A percentile compares a stretch with the other conserved stretches of the same genome.
Evolutionary conservation across 2,113 vertebrate species (phyloP).

Genomic region (Ptychochromis oligacanthus): DNA sequence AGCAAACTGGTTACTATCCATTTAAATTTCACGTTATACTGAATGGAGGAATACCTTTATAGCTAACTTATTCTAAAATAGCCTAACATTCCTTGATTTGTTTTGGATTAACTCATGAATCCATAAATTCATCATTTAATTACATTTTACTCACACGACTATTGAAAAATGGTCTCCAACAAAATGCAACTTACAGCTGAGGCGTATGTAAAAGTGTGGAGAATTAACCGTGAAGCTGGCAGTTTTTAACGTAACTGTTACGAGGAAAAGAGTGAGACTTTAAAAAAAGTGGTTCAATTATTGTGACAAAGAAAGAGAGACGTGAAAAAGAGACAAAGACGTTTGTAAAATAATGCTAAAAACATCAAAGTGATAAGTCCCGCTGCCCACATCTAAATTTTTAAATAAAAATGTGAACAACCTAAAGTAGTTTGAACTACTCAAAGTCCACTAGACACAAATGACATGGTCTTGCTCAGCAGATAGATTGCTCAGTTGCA

Average conservation of each 20-base stretch:
- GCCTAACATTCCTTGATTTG: neutral
- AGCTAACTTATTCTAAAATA: neutral
- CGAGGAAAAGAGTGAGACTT: neutral
- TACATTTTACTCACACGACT: neutral
- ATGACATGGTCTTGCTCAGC: neutral
- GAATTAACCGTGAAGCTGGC: neutral
- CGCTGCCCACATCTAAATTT: neutral
- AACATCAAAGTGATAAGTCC: too few relatives aligned
- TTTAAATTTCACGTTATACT: neutral
- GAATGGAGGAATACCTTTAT: neutral
- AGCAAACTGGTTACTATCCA: neutral
- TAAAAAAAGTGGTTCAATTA: neutral
- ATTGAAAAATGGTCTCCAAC: rapidly evolving
- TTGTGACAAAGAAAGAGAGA: rapidly evolving
- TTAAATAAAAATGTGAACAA: rapidly evolving
- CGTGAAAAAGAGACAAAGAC: neutral
- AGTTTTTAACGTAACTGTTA: neutral
- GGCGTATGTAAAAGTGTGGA: neutral
- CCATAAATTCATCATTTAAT: neutral
- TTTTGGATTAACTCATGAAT: neutral
- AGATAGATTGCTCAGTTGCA: neutral
- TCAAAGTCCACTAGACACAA: neutral
- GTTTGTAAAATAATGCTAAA: neutral
- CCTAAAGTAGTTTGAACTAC: neutral
- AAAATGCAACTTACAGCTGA: neutral